These are phyloP conservation scores for Amphimallon solstitiale DNA, from an alignment of 2,888 invertebrate genomes.

Conservation along the genomic window DNA sequence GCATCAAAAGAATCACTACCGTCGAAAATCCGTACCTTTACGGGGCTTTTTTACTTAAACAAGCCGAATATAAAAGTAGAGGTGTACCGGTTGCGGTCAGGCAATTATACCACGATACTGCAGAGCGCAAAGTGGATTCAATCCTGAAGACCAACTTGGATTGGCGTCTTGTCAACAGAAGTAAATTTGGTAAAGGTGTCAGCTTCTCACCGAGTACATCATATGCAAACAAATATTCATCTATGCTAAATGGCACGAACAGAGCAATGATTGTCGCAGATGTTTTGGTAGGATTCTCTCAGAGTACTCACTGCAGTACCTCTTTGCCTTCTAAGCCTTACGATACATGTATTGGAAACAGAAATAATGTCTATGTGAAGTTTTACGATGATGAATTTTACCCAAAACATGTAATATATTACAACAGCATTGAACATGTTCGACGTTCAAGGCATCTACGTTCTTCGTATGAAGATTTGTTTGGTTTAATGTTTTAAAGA, in stretches of 20 bases:
- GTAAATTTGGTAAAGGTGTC: conserved; percentile 55
- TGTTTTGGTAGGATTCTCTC: conserved; percentile 50
- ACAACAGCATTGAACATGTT: too few relatives aligned
- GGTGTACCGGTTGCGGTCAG: conserved; percentile 36
- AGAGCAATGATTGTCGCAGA: conserved; percentile 55
- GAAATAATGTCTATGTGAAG: too few relatives aligned
- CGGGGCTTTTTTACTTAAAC: conserved; percentile 49
- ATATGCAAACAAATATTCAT: conserved; percentile 51
- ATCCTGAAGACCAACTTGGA: conserved; percentile 54
- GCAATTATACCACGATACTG: conserved; percentile 53
- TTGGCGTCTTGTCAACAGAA: conserved; percentile 49
- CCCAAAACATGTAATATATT: too few relatives aligned
- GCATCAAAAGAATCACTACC: not conserved
- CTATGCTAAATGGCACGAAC: conserved; percentile 42
- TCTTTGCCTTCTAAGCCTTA: conserved; percentile 47
- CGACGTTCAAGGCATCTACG: too few relatives aligned
- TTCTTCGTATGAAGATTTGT: too few relatives aligned
- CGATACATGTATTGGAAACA: too few relatives aligned
- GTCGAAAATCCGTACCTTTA: conserved; percentile 53
- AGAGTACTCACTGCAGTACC: conserved; percentile 34
- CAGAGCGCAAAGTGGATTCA: conserved; percentile 47
- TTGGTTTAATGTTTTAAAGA: too few relatives aligned
- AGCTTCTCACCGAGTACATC: conserved; percentile 53
- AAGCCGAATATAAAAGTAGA: conserved; percentile 48
- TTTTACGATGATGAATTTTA: too few relatives aligned